Evolutionary conservation across 1,140 invertebrate species (phyloP), one percentile per base, ranked within the genome.

Genomic region (Euborellia annulipes): DNA sequence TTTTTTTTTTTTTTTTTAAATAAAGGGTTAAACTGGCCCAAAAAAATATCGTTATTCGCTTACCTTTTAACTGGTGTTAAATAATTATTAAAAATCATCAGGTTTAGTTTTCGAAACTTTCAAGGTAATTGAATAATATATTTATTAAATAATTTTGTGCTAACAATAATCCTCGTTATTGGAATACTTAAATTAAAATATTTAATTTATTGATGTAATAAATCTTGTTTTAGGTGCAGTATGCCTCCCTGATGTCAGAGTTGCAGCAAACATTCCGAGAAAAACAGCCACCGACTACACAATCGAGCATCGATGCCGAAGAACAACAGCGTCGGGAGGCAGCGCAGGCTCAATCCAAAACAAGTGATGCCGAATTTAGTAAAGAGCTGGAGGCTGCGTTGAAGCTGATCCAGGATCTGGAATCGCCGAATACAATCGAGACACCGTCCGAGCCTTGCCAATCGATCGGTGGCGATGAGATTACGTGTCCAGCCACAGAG

Each of bases 381-480:
- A 62, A 61, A 45, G 64, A 68, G 49, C 48, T 67, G 34, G 65
- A 67, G 50, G 65, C 64, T 3, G 66, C 63, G 6, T 49, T 67
- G 2, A 62, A 68, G 47, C 50, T 66, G n/a, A 66, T 68, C 36
- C 66, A 68, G 51, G 65, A 68, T 47, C 46, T 68, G 37, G 65
- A 66, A 50, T 65, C 63, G 47, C 65, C 65, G 6, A 50, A 66
- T 44, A 66, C 64, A 6, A 56, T 58, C 3, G 63, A 63, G 40
- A 65, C 62, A n/a, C 61, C 62, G 6, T 63, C 63, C 2, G 60
- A 62, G 19, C 47, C 53, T 6, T 56, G 49, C 42, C 42, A 34
- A 34, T 50, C 49, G 2, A 43, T 48, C n/a, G 48, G 41, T 13
- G 48, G 36, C 11, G 39, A 36, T 3, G 48, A 47, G 16, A 16